Percentiles rank a stretch among this genome's conserved stretches.
Evolutionary conservation across 1,140 invertebrate genomes (phyloP).

Genomic region (Antheraea pernyi): DNA sequence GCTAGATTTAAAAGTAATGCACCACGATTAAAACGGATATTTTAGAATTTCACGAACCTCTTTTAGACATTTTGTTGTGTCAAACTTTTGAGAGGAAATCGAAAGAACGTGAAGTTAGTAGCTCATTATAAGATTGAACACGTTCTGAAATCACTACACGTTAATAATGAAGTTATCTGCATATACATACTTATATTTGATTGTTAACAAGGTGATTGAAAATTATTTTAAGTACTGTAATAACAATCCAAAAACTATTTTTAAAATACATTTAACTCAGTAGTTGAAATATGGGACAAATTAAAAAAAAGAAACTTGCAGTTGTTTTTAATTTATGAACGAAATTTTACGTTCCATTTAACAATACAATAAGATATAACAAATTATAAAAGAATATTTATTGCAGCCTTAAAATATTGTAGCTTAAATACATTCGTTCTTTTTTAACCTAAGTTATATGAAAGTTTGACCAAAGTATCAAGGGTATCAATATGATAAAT

Average conservation of each 20-base stretch:
- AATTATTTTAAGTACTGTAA: no score
- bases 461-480: no score
- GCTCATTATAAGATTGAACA: slow-evolving; percentile 12
- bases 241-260: no score
- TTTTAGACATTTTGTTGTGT: slow-evolving; percentile 79
- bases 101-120: slow-evolving; percentile 61
- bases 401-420: no score
- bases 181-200: neutral
- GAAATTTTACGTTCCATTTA: neutral
- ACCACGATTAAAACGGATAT: slow-evolving; percentile 66
- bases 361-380: no score
- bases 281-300: no score
- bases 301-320: neutral
- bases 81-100: slow-evolving; percentile 71
- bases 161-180: slow-evolving; percentile 4
- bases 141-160: slow-evolving; percentile 31
- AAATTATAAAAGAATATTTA: no score
- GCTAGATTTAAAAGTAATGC: slow-evolving; percentile 35
- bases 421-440: no score
- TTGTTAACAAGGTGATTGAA: no score
- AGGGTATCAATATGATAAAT: no score
- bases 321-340: neutral
- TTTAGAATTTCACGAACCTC: slow-evolving; percentile 72
- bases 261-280: no score
- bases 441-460: no score